phyloP scores from a whole-genome alignment of 2,888 invertebrate genomes.

The Pherbina coryleti region DNA sequence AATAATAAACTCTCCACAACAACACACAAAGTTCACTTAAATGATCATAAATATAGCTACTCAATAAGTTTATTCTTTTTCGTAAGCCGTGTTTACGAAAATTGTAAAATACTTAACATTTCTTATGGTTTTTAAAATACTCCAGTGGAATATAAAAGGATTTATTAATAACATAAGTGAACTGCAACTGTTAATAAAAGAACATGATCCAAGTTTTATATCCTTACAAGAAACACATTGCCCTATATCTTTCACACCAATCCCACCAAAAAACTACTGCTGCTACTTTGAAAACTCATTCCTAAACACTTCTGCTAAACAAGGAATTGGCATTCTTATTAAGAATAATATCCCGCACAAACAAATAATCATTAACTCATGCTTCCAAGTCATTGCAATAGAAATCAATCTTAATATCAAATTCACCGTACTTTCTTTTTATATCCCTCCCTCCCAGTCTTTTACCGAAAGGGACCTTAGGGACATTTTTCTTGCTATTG shows the following conservation, averaged over 20 bases:
- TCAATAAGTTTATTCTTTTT: background rate
- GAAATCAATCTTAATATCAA: conserved; percentile 27
- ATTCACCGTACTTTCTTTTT: conserved; percentile 12
- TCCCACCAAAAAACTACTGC: conserved; percentile 24
- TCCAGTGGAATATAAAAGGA: conserved; percentile 31
- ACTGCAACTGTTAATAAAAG: conserved; percentile 28
- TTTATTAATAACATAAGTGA: conserved; percentile 31
- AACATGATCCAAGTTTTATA: conserved; percentile 31
- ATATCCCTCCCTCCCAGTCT: conserved; percentile 25
- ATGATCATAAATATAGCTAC: too few relatives aligned
- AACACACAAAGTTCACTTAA: too few relatives aligned
- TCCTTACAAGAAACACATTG: conserved; percentile 39
- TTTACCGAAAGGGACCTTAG: conserved; percentile 21
- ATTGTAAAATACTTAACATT: background rate
- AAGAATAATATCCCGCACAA: conserved; percentile 31
- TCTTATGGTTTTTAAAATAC: conserved; percentile 10
- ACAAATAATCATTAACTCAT: conserved; percentile 1
- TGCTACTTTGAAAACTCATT: conserved; percentile 12
- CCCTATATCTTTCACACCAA: conserved; percentile 17
- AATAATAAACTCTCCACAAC: too few relatives aligned
- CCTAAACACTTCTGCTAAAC: conserved; percentile 13
- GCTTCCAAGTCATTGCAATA: conserved; percentile 22
- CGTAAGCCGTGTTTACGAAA: background rate
- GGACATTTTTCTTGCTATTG: background rate
- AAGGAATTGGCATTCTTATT: conserved; percentile 2